Conservation (phyloP, 2,113 vertebrate genomes). For the Rhagologus leucostigma region DNA sequence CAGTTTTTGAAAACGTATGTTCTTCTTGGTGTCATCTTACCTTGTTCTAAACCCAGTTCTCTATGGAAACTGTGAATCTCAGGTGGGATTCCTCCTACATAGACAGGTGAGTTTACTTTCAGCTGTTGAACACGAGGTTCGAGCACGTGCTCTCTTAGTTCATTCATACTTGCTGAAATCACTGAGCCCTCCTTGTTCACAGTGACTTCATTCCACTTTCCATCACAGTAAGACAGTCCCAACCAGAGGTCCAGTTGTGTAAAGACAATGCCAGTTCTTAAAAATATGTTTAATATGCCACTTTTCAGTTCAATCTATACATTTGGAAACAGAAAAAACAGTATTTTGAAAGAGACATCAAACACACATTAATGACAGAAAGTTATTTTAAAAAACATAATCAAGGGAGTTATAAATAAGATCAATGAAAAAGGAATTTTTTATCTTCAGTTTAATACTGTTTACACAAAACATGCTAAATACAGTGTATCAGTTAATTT, state of each 20-base stretch:
- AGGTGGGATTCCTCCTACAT: constrained; percentile 80
- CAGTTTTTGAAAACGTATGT: background rate
- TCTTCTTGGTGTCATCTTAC: constrained; percentile 52
- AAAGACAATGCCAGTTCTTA: constrained; percentile 70
- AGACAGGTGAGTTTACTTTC: constrained; percentile 78
- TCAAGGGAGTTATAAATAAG: background rate
- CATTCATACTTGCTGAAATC: constrained; percentile 72
- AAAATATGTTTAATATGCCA: constrained; percentile 77
- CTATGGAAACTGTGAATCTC: constrained; percentile 68
- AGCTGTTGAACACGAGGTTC: constrained; percentile 47
- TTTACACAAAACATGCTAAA: background rate
- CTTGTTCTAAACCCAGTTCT: constrained; percentile 75
- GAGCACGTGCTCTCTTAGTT: constrained; percentile 62
- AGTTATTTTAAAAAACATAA: background rate
- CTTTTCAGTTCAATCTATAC: constrained; percentile 82
- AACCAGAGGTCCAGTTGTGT: constrained; percentile 79
- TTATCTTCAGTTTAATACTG: background rate
- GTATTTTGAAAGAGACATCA: background rate
- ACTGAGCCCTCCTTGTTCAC: constrained; percentile 73
- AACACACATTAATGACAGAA: background rate
- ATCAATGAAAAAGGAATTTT: background rate
- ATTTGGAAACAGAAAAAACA: constrained; percentile 39
- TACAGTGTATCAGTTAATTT: background rate
- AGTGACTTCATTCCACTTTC: constrained; percentile 81
- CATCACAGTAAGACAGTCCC: constrained; percentile 85